phyloP scores from a whole-genome alignment of 1,140 invertebrate species.

The Vanessa atalanta region DNA sequence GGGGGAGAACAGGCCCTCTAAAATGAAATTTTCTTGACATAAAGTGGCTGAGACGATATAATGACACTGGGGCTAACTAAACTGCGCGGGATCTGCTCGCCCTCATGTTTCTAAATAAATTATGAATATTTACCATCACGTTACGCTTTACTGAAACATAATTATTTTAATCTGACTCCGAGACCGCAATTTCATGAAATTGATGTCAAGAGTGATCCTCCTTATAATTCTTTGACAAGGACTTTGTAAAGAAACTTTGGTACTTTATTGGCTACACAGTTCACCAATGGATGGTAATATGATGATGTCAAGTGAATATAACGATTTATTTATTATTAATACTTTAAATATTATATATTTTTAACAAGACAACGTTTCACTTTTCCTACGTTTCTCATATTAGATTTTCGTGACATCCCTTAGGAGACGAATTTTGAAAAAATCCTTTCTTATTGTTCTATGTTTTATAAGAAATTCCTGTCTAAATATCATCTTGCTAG shows the following conservation, averaged over 20 bases:
- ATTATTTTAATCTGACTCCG: conserved; percentile 74
- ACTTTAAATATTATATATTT: no score
- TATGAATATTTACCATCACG: conserved; percentile 76
- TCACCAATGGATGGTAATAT: conserved; percentile 11
- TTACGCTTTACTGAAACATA: conserved; percentile 72
- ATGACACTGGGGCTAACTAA: conserved; percentile 59
- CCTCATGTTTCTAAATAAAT: conserved; percentile 77
- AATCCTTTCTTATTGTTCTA: no score
- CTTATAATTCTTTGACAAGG: conserved; percentile 37
- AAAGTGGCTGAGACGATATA: conserved; percentile 69
- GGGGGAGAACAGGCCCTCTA: conserved; percentile 59
- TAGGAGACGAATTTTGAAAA: no score
- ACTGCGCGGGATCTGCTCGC: conserved; percentile 56
- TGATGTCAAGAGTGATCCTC: conserved; percentile 56
- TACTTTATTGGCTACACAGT: conserved; percentile 31
- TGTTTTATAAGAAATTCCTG: no score
- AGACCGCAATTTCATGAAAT: conserved; percentile 64
- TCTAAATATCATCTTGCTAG: no score
- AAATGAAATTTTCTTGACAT: conserved; percentile 73
- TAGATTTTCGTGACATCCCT: no score
- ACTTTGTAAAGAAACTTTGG: conserved; percentile 37
- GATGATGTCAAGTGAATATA: not conserved
- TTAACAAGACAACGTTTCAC: no score
- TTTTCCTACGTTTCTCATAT: no score
- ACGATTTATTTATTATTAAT: no score